Percentiles rank a stretch among this genome's conserved stretches.
Evolutionary conservation across 2,113 vertebrate genomes (phyloP).

Genomic region (Orientallactaga bullata): DNA sequence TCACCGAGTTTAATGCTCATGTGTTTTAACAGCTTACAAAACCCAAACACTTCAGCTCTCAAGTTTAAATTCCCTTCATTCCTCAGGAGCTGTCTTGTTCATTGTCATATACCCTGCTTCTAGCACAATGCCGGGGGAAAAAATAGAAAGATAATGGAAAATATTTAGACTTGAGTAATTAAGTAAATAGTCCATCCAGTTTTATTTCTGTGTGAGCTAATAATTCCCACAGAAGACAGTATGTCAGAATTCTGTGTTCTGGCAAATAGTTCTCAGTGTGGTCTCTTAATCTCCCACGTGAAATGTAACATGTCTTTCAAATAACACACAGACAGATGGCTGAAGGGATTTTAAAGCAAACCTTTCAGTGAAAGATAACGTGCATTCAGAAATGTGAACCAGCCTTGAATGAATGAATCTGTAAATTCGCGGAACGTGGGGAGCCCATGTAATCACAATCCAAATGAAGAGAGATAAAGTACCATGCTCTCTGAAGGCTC

Average conservation of each 20-base stretch:
- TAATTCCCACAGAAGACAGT: background rate
- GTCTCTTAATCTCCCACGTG: background rate
- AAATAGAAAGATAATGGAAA: background rate
- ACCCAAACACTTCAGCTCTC: background rate
- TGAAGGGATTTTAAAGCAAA: background rate
- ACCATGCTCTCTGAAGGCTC: background rate
- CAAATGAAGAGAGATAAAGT: slow-evolving; percentile 14
- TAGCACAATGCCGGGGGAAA: background rate
- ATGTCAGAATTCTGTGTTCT: background rate
- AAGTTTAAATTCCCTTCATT: background rate
- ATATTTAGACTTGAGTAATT: background rate
- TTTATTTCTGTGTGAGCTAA: background rate
- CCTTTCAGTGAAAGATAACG: background rate
- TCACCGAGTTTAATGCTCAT: background rate
- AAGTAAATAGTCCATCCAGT: background rate
- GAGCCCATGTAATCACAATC: background rate
- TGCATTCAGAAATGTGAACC: background rate
- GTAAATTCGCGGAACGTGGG: background rate
- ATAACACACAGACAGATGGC: background rate
- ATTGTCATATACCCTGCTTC: background rate
- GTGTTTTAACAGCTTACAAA: background rate
- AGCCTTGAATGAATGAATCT: background rate
- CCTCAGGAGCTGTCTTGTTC: background rate
- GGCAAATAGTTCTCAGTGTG: background rate
- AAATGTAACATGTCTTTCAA: background rate